Evolutionary conservation across 2,888 invertebrate species (phyloP).

Genomic region (Eupithecia subfuscata): DNA sequence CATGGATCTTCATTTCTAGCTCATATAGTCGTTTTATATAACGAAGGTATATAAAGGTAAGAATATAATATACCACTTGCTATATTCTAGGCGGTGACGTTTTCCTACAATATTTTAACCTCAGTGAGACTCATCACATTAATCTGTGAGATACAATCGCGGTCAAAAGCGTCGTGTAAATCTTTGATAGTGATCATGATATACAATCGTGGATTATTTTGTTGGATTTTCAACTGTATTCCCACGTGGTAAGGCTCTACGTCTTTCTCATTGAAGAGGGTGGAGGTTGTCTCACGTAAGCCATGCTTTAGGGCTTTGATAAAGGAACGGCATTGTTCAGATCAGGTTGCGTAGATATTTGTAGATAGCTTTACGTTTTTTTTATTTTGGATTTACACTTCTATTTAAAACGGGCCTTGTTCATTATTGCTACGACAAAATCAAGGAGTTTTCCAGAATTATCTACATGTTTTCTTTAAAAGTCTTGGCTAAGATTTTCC

Average conservation of each 20-base stretch:
- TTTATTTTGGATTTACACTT: slow-evolving; percentile 36
- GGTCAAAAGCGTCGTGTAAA: slow-evolving; percentile 68
- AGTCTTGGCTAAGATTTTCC: background rate
- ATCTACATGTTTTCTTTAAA: background rate
- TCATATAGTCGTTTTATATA: background rate
- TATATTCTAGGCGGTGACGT: slow-evolving; percentile 50
- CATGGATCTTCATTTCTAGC: background rate
- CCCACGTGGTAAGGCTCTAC: slow-evolving; percentile 21
- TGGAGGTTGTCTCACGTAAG: slow-evolving; percentile 39
- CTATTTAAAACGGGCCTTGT: slow-evolving; percentile 5
- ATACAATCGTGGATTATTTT: slow-evolving; percentile 51
- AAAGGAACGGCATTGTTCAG: slow-evolving; percentile 53
- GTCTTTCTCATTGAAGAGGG: slow-evolving; percentile 30
- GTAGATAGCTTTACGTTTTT: slow-evolving; percentile 42
- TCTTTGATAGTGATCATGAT: slow-evolving; percentile 79
- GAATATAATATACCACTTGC: background rate
- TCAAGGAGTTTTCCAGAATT: background rate
- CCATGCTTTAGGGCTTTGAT: slow-evolving; percentile 46
- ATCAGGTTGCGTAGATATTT: slow-evolving; percentile 47
- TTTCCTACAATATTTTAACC: slow-evolving; percentile 62
- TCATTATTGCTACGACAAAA: background rate
- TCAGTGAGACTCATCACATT: slow-evolving; percentile 69
- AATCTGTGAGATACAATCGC: slow-evolving; percentile 79
- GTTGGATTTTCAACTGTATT: slow-evolving; percentile 35
- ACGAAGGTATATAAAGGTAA: background rate